A percentile compares a stretch with the other conserved stretches of the same genome.
Conservation (phyloP, 2,888 invertebrate species). For the Tetramorium bicarinatum region DNA sequence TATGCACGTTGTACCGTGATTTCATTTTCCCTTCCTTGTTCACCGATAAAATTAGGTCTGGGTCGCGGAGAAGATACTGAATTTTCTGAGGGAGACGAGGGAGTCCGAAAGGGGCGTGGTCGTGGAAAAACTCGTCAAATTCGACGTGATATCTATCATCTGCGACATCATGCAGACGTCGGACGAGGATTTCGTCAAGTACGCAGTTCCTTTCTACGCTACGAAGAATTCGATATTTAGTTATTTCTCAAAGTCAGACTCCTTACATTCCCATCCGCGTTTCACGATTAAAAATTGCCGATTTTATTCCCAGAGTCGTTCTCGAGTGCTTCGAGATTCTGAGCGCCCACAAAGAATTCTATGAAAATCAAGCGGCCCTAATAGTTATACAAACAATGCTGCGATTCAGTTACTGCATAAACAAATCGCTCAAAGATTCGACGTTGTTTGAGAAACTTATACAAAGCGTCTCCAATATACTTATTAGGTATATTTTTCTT, state of each 20-base stretch:
- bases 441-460: constrained; percentile 53
- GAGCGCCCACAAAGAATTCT: constrained; percentile 64
- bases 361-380: constrained; percentile 64
- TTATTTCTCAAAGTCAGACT: neutral
- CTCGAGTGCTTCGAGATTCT: constrained; percentile 63
- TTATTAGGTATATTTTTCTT: constrained; percentile 60
- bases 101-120: constrained; percentile 12
- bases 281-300: neutral
- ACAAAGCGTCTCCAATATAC: constrained; percentile 36
- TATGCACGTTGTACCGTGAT: neutral
- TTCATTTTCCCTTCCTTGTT: neutral
- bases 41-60: constrained; percentile 41
- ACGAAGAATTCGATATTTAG: neutral
- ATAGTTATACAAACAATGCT: constrained; percentile 66
- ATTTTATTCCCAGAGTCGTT: constrained; percentile 50
- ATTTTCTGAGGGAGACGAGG: constrained; percentile 30
- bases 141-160: constrained; percentile 63
- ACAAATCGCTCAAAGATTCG: constrained; percentile 53
- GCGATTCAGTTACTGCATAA: constrained; percentile 62
- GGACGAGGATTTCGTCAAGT: constrained; percentile 25
- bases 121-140: constrained; percentile 62
- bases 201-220: neutral
- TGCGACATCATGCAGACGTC: constrained; percentile 63
- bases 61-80: constrained; percentile 45
- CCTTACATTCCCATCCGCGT: neutral